Percentiles rank a stretch among this genome's conserved stretches.
These are phyloP conservation scores for Leucoraja ocellata DNA, from an alignment of 2,797 vertebrate genomes.

Conservation along the genomic window DNA sequence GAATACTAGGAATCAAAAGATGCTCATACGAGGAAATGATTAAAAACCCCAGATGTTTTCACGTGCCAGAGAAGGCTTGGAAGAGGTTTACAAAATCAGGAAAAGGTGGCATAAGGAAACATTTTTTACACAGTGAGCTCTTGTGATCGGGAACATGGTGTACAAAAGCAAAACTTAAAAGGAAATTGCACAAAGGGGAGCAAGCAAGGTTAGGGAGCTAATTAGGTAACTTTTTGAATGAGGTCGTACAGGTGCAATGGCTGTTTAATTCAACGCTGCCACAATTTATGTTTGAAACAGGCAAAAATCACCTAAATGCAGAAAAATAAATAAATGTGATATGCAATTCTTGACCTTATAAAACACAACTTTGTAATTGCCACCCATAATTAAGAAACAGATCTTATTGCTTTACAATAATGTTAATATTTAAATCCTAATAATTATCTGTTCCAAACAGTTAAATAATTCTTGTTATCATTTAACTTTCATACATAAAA, in stretches of 20 bases:
- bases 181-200: too few relatives aligned
- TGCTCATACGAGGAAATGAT: too few relatives aligned
- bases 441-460: neutral
- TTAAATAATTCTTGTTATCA: neutral
- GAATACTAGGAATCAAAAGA: too few relatives aligned
- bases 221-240: too few relatives aligned
- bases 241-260: too few relatives aligned
- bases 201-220: too few relatives aligned
- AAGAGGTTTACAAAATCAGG: neutral
- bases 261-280: neutral
- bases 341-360: neutral
- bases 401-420: neutral
- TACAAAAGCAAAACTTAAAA: too few relatives aligned
- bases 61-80: neutral
- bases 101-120: neutral
- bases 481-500: neutral
- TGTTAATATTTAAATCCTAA: neutral
- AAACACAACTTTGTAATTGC: neutral
- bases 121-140: too few relatives aligned
- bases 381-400: neutral
- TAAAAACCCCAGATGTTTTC: too few relatives aligned
- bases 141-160: too few relatives aligned
- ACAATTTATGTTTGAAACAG: neutral
- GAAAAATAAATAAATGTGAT: neutral
- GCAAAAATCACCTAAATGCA: neutral